Conservation (phyloP, 1,140 invertebrate genomes). For the Hetaerina americana region DNA sequence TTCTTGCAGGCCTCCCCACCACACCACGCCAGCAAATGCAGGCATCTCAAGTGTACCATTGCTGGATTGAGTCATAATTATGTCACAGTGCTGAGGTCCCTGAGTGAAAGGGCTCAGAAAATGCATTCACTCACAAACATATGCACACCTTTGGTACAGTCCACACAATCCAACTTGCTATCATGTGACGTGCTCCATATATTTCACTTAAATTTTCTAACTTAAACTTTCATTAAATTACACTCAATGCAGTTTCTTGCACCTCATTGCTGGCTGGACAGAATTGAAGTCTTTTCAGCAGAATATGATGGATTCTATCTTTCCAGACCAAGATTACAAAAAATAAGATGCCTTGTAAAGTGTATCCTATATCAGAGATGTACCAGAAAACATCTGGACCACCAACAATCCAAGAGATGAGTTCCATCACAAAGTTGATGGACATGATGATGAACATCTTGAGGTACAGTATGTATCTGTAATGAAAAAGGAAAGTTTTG, state of each 20-base stretch:
- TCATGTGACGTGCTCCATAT: too few species aligned
- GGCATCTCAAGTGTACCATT: too few species aligned
- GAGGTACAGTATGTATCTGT: constrained; percentile 29
- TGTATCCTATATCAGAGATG: background rate
- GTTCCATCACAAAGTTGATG: constrained; percentile 34
- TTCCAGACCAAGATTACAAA: background rate
- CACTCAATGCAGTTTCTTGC: background rate
- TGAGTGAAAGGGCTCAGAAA: too few species aligned
- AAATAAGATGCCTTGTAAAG: background rate
- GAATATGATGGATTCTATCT: background rate
- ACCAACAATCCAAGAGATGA: constrained; percentile 22
- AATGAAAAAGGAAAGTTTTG: background rate
- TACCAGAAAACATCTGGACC: background rate
- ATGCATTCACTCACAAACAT: background rate
- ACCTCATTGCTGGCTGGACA: background rate
- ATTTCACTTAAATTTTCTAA: background rate
- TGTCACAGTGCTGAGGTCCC: too few species aligned
- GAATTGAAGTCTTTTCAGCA: background rate
- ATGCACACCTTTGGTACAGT: too few species aligned
- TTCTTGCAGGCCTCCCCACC: too few species aligned
- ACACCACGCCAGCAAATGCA: too few species aligned
- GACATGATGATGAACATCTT: constrained; percentile 36
- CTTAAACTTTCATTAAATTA: background rate
- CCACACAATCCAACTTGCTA: too few species aligned
- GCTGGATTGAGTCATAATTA: too few species aligned